These are phyloP conservation scores for Tenthredo mesomela DNA, from an alignment of 2,888 invertebrate genomes.

Conservation along the genomic window DNA sequence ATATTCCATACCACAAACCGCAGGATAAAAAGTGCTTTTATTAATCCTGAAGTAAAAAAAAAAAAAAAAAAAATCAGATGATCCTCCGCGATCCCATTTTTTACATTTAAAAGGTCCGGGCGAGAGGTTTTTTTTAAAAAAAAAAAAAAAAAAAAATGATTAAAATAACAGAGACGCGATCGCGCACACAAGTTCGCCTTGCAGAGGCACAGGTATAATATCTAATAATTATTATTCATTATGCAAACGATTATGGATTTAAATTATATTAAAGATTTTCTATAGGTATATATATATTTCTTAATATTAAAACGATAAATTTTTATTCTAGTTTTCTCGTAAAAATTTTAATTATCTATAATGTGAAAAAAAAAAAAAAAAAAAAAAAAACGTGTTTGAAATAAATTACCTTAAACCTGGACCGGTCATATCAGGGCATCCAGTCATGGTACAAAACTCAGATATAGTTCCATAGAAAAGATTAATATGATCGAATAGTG, in stretches of 20 bases:
- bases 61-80: neutral
- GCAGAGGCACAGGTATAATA: neutral
- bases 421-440: constrained; percentile 98
- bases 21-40: neutral
- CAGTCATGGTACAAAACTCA: constrained; percentile 98
- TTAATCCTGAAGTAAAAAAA: too few relatives aligned
- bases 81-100: constrained; percentile 19
- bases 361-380: neutral
- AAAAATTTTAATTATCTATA: neutral
- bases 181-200: neutral
- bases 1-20: neutral
- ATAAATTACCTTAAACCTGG: constrained; percentile 91
- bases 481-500: constrained; percentile 99
- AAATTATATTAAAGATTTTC: neutral
- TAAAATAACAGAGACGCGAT: neutral
- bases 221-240: neutral
- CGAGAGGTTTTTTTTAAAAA: too few relatives aligned
- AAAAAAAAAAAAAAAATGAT: neutral
- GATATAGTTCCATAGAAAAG: constrained; percentile 98
- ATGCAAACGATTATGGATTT: neutral
- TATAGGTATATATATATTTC: too few relatives aligned
- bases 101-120: neutral
- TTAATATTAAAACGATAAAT: neutral
- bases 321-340: neutral
- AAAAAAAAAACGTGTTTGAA: constrained; percentile 4